Evolutionary conservation across 2,797 vertebrate species (phyloP).

Genomic region (Melopsittacus undulatus): DNA sequence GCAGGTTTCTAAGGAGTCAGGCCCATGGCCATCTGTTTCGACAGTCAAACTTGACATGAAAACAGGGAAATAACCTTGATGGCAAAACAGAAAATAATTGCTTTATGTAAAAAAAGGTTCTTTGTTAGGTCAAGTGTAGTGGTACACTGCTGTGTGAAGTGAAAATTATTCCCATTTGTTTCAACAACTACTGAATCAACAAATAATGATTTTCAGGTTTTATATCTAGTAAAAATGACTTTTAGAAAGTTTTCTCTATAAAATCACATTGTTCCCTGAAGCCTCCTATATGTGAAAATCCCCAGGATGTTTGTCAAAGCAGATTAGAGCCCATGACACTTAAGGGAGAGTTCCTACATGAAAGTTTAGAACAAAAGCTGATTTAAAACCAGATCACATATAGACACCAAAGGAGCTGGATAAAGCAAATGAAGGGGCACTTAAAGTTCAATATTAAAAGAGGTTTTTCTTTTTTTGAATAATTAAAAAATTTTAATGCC

Average conservation of each 20-base stretch:
- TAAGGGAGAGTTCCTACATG: not conserved
- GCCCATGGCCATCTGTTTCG: not conserved
- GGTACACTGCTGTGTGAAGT: not conserved
- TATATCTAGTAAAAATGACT: not conserved
- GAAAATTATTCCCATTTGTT: slow-evolving; percentile 5
- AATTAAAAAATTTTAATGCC: not conserved
- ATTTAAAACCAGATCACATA: not conserved
- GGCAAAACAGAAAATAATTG: not conserved
- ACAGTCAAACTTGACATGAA: not conserved
- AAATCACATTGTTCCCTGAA: not conserved
- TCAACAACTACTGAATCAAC: not conserved
- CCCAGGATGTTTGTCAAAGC: not conserved
- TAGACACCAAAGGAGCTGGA: not conserved
- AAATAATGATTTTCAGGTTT: not conserved
- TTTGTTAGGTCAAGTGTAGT: not conserved
- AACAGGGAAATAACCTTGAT: not conserved
- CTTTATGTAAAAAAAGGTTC: not conserved
- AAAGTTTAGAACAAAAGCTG: not conserved
- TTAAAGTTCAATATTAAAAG: not conserved
- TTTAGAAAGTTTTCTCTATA: not conserved
- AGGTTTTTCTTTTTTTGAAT: not conserved
- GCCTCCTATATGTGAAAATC: not conserved
- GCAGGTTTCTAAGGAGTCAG: not conserved
- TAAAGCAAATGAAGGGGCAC: not conserved
- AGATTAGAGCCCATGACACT: not conserved